Evolutionary conservation across 2,113 vertebrate genomes (phyloP).

Genomic region (Neotragus pygmaeus): DNA sequence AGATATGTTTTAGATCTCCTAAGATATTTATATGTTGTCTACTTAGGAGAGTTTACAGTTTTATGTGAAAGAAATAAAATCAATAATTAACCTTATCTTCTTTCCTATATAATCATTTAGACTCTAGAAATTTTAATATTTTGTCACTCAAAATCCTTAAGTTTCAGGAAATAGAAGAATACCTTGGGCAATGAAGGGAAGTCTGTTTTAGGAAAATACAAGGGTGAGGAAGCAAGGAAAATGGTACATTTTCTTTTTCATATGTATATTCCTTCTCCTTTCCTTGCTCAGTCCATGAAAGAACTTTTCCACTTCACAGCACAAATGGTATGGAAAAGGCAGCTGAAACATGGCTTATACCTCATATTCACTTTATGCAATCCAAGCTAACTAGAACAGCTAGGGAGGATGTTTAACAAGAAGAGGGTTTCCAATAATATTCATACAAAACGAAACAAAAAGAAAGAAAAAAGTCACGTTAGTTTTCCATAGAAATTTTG

Average conservation of each 20-base stretch:
- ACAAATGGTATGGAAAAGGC: neutral
- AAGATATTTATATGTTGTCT: neutral
- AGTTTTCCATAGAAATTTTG: neutral
- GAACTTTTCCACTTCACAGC: neutral
- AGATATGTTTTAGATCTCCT: neutral
- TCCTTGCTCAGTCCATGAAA: neutral
- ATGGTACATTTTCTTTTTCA: neutral
- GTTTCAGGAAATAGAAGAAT: neutral
- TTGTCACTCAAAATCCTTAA: neutral
- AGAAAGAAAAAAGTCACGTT: neutral
- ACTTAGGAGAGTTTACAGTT: neutral
- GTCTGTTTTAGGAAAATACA: neutral
- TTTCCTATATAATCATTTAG: neutral
- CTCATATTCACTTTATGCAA: neutral
- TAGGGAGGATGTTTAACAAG: neutral
- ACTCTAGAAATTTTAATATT: neutral
- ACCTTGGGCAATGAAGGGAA: neutral
- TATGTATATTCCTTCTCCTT: neutral
- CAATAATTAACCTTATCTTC: neutral
- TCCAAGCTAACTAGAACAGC: neutral
- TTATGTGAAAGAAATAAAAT: neutral
- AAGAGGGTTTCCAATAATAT: neutral
- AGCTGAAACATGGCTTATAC: neutral
- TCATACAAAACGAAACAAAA: neutral
- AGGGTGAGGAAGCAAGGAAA: neutral